These are phyloP conservation scores for Phrynosoma platyrhinos DNA, from an alignment of 2,113 vertebrate species.

Conservation along the genomic window DNA sequence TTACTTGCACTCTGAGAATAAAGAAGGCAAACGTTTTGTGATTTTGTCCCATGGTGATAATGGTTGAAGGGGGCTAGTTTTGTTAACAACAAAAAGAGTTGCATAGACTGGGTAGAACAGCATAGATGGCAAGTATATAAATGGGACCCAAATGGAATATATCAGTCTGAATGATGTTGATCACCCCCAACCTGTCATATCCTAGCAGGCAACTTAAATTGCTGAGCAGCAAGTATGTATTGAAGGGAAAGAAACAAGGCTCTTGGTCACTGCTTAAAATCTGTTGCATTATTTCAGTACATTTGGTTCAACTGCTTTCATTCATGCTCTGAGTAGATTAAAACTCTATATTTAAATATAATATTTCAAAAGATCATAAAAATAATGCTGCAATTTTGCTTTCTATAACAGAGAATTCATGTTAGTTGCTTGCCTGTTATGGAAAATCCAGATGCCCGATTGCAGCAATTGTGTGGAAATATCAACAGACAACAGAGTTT, in stretches of 20 bases:
- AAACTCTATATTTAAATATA: neutral
- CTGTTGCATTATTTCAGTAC: neutral
- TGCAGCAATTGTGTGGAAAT: neutral
- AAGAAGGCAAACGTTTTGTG: neutral
- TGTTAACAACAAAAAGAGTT: conserved; percentile 14
- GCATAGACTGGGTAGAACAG: neutral
- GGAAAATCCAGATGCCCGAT: neutral
- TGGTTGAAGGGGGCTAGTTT: neutral
- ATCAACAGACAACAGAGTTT: too few relatives aligned
- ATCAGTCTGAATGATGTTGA: neutral
- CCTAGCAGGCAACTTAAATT: neutral
- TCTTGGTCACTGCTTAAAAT: neutral
- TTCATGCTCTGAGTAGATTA: conserved; percentile 9
- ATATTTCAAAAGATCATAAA: conserved; percentile 1
- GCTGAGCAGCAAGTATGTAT: neutral
- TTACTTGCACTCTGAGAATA: neutral
- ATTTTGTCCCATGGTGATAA: neutral
- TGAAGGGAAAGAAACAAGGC: neutral
- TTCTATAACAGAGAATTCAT: neutral
- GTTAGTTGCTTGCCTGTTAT: conserved; percentile 4
- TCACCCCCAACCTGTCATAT: neutral
- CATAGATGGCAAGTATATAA: neutral
- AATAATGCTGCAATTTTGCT: conserved; percentile 4
- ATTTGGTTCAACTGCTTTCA: conserved; percentile 19
- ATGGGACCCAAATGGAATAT: neutral